A percentile compares a stretch with the other conserved stretches of the same genome.
Conservation (phyloP, 2,888 invertebrate genomes). For the Megastigmus dorsalis region DNA sequence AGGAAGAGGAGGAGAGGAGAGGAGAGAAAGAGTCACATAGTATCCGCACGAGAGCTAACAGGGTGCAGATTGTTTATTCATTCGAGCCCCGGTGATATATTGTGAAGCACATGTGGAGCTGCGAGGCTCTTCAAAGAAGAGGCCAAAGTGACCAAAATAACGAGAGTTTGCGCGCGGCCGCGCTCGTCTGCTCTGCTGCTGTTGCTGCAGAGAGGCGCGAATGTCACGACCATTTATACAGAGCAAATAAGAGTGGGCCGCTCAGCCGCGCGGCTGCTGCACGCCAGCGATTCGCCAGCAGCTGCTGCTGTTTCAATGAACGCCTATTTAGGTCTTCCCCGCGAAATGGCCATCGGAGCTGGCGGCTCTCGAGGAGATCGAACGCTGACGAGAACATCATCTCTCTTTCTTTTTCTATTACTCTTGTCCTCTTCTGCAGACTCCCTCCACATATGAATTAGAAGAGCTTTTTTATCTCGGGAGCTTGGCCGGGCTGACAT, state of each 20-base stretch:
- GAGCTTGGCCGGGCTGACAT: not conserved
- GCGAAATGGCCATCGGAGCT: no score
- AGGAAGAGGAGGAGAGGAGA: no score
- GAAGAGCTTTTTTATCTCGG: not conserved
- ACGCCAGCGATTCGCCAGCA: no score
- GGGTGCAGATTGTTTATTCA: slow-evolving; percentile 48
- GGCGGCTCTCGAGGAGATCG: no score
- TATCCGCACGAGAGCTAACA: not conserved
- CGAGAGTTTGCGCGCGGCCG: slow-evolving; percentile 9
- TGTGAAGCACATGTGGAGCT: slow-evolving; percentile 26
- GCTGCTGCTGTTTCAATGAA: no score
- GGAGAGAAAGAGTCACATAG: no score
- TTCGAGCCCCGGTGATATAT: slow-evolving; percentile 22
- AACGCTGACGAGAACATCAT: no score
- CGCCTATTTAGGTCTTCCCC: no score
- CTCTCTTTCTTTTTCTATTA: no score
- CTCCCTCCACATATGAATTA: slow-evolving; percentile 4
- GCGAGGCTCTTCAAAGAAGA: slow-evolving; percentile 53
- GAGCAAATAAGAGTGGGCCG: no score
- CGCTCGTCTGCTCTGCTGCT: not conserved
- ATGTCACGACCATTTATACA: slow-evolving; percentile 47
- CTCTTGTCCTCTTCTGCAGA: no score
- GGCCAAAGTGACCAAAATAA: slow-evolving; percentile 53
- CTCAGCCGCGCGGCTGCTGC: no score
- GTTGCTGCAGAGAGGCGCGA: not conserved